Percentiles rank a stretch among this genome's conserved stretches.
Conservation (phyloP, 92 coral and sea anemone species). For the Zoanthus sociatus region DNA sequence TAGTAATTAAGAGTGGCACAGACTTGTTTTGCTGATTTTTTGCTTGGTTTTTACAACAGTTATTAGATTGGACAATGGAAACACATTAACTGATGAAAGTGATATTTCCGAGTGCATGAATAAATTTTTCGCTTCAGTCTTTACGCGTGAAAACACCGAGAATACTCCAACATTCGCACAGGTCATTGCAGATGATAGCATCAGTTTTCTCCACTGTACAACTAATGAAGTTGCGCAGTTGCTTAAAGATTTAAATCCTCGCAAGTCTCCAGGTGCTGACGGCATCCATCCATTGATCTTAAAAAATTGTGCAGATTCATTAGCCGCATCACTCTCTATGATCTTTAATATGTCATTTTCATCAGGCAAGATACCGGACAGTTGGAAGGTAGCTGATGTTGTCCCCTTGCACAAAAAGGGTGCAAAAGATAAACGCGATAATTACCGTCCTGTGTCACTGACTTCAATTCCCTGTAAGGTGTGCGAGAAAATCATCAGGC, state of each 20-base stretch:
- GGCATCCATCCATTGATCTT: conserved; percentile 41
- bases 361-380: not conserved
- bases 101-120: no score
- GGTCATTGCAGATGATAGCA: no score
- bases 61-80: no score
- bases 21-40: no score
- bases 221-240: no score
- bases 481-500: not conserved
- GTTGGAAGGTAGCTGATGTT: not conserved
- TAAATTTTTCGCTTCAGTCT: no score
- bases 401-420: not conserved
- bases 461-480: not conserved
- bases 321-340: conserved; percentile 21
- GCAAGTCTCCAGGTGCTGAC: conserved; percentile 38
- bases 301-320: conserved; percentile 36
- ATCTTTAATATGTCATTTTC: conserved; percentile 21
- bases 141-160: no score
- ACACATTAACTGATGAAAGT: no score
- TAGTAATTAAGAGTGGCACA: no score
- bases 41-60: no score
- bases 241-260: conserved; percentile 24
- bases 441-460: not conserved
- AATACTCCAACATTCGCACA: no score
- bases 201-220: no score
- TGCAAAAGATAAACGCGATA: not conserved